Evolutionary conservation across 2,797 vertebrate genomes (phyloP), one percentile per base, ranked within the genome.

Genomic region (Notamacropus eugenii): DNA sequence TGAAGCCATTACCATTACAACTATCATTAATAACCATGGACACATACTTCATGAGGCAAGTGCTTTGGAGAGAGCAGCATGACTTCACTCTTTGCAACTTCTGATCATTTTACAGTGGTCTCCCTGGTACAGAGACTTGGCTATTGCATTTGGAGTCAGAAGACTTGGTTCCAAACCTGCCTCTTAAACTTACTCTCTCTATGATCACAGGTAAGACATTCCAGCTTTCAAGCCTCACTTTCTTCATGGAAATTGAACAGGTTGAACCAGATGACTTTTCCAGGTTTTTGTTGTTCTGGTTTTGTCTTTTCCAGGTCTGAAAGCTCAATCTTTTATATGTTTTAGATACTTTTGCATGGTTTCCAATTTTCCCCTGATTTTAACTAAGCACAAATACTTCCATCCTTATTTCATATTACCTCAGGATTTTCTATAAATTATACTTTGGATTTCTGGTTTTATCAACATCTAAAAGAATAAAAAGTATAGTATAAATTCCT

Each of bases 371-470:
- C 12, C 28, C 22, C 12, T 16, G 52, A 34, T 9, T 52, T 29
- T 14, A 91, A 34, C 50, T 91, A 54, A 55, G 52, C 52, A 91
- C 22, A 91, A 54, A 54, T 19, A 55, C 22, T 55, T 54, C 34
- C 31, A 93, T 34, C 13, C 52, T 55, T 28, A 90, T 95, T 97
- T 91, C 94, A 82, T 96, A 93, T 94, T 82, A 91, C 93, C 40
- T 19, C 24, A 82, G 62, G 67, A 57, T 97, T 96, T 96, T 93
- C n/a, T 94, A 95, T 96, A 96, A 95, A 93, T 92, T 96, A 52
- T 90, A 95, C 91, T 96, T 10, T 93, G 5, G n/a, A 95, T 55
- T 92, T 96, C 3, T 92, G 56, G 22, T 90, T 96, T 57, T 93
- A 52, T 90, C 95, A 95, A 95, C 40, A 40, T 92, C 90, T 93